A percentile compares a stretch with the other conserved stretches of the same genome.
These are phyloP conservation scores for Xanthorhoe designata DNA, from an alignment of 2,888 invertebrate species.

Conservation along the genomic window DNA sequence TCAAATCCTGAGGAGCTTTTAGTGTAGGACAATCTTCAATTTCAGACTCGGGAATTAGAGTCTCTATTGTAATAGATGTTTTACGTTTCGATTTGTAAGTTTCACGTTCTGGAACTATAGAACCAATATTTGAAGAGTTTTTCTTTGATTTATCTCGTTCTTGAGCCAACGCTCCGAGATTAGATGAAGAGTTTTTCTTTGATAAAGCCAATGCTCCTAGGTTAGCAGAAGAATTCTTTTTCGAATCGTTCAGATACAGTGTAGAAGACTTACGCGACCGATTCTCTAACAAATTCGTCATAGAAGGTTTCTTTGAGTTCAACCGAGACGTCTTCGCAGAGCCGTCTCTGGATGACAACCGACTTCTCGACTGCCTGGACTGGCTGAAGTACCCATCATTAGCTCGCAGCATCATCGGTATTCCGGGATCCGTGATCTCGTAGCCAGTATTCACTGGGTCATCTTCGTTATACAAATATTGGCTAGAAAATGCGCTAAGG, in stretches of 20 bases:
- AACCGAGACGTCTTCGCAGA: constrained; percentile 77
- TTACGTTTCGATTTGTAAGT: constrained; percentile 73
- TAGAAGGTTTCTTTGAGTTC: constrained; percentile 78
- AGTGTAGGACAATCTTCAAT: constrained; percentile 81
- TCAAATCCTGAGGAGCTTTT: constrained; percentile 81
- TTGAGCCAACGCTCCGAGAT: constrained; percentile 68
- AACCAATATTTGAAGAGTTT: constrained; percentile 73
- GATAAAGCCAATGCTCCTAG: constrained; percentile 60
- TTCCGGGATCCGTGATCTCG: constrained; percentile 88
- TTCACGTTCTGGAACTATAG: constrained; percentile 68
- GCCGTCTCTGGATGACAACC: constrained; percentile 72
- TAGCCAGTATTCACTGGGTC: constrained; percentile 87
- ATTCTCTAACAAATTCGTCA: constrained; percentile 77
- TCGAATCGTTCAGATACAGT: constrained; percentile 79
- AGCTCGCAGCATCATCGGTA: constrained; percentile 88
- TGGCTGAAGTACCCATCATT: constrained; percentile 88
- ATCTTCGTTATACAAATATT: constrained; percentile 88
- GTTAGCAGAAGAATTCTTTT: constrained; percentile 76
- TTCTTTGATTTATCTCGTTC: constrained; percentile 80
- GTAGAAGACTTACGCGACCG: constrained; percentile 78
- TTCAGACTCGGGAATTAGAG: constrained; percentile 80
- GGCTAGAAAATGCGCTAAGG: constrained; percentile 85
- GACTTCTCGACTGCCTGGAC: constrained; percentile 75
- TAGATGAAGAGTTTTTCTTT: constrained; percentile 70
- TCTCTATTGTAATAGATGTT: constrained; percentile 68